Percentiles rank a stretch among this genome's conserved stretches.
Conservation (phyloP, 1,140 invertebrate species). For the Latrodectus geometricus region DNA sequence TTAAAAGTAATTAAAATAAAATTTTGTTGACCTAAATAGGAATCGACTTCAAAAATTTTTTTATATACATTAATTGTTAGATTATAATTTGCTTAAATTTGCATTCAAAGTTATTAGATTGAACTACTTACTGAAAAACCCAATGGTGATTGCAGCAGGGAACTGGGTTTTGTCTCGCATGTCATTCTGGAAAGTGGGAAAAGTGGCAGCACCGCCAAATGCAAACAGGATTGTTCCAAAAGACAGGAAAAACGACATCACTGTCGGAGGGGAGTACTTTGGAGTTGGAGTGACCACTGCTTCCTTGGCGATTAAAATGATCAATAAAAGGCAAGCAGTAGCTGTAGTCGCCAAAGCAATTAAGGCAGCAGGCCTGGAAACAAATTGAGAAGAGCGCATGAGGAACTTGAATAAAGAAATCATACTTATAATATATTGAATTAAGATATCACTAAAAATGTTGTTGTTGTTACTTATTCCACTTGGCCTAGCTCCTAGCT, state of each 20-base stretch:
- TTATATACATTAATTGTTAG: no score
- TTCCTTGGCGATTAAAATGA: slow-evolving; percentile 71
- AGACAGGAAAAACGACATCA: slow-evolving; percentile 74
- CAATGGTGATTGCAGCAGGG: slow-evolving; percentile 71
- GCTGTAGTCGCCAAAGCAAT: slow-evolving; percentile 74
- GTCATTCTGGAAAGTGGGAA: slow-evolving; percentile 80
- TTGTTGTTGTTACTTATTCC: no score
- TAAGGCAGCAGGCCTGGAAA: slow-evolving; percentile 71
- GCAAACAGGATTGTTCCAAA: slow-evolving; percentile 78
- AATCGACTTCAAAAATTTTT: no score
- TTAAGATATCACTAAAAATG: no score
- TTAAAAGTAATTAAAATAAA: no score
- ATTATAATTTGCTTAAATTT: no score
- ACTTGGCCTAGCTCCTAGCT: no score
- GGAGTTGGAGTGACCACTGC: slow-evolving; percentile 54
- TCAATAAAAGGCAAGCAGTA: slow-evolving; percentile 74
- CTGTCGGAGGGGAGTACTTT: slow-evolving; percentile 63
- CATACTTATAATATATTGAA: no score
- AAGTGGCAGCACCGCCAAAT: slow-evolving; percentile 77
- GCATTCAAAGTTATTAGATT: no score
- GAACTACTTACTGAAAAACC: slow-evolving; percentile 70
- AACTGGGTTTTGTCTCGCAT: slow-evolving; percentile 75
- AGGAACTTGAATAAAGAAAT: neutral
- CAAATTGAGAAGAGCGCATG: neutral
- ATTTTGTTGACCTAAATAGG: no score